Conservation (phyloP, 35 echinoderm and acorn worm genomes). For the Lytechinus pictus region DNA sequence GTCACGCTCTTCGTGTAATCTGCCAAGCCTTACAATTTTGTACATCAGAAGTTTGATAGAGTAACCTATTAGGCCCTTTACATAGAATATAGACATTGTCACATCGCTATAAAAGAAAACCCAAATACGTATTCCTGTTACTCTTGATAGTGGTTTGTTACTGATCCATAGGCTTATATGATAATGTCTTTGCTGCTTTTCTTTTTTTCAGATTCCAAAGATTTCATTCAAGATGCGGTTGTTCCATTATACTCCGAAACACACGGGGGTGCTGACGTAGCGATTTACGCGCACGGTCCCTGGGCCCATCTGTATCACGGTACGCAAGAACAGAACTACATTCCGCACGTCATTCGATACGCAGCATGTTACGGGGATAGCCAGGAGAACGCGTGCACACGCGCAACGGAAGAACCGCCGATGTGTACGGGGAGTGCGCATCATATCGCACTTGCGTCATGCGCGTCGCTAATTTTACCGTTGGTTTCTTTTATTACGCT, state of each 20-base stretch:
- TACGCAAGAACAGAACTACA: slow-evolving; percentile 81
- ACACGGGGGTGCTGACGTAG: slow-evolving; percentile 86
- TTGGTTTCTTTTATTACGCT: neutral
- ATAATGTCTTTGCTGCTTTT: neutral
- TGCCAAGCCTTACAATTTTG: too few relatives aligned
- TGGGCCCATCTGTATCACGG: slow-evolving; percentile 70
- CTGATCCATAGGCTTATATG: too few relatives aligned
- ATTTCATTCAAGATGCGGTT: slow-evolving; percentile 52
- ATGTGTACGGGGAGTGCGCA: neutral
- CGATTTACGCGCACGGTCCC: slow-evolving; percentile 73
- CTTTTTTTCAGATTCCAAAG: neutral
- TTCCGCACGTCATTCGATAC: slow-evolving; percentile 76
- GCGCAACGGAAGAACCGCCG: neutral
- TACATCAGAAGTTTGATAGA: too few relatives aligned
- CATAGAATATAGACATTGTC: too few relatives aligned
- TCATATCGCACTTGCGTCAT: neutral
- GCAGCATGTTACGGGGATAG: slow-evolving; percentile 52
- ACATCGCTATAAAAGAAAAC: too few relatives aligned
- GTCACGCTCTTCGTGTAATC: too few relatives aligned
- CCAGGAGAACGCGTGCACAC: slow-evolving; percentile 28
- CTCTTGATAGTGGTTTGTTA: too few relatives aligned
- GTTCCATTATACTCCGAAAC: slow-evolving; percentile 65
- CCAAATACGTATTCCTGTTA: too few relatives aligned
- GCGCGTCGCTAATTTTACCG: neutral
- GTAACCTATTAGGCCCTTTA: too few relatives aligned